Percentiles rank a stretch among this genome's conserved stretches.
These are phyloP conservation scores for Percopsis omiscomaycus DNA, from an alignment of 2,797 vertebrate species.

Conservation along the genomic window DNA sequence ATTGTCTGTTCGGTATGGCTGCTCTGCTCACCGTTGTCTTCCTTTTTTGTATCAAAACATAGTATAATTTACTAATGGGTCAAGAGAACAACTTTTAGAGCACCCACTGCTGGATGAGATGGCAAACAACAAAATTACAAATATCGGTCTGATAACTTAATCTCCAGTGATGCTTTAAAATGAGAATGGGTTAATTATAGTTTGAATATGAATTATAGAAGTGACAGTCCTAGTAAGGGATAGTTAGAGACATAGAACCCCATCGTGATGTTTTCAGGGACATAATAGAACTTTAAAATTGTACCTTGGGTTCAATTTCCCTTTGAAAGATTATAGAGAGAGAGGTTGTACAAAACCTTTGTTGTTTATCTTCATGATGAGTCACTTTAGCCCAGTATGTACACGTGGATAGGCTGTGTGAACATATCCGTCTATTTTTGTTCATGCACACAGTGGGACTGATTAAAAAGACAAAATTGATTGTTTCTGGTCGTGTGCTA, in stretches of 20 bases:
- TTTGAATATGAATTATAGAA: too few species aligned
- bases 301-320: conserved; percentile 1
- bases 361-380: conserved; percentile 15
- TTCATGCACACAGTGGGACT: conserved; percentile 64
- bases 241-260: background rate
- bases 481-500: conserved; percentile 46
- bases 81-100: too few species aligned
- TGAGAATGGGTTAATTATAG: conserved; percentile 17
- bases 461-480: conserved; percentile 72
- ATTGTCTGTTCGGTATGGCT: too few species aligned
- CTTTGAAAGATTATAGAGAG: conserved; percentile 15
- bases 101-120: too few species aligned
- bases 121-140: too few species aligned
- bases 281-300: background rate
- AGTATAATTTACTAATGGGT: too few species aligned
- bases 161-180: conserved; percentile 47
- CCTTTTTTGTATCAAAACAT: too few species aligned
- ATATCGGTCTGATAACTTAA: too few species aligned
- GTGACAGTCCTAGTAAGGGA: background rate
- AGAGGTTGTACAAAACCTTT: background rate
- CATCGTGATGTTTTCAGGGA: background rate
- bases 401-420: conserved; percentile 1
- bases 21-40: too few species aligned
- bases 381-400: conserved; percentile 23
- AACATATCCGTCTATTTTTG: conserved; percentile 43